phyloP scores from a whole-genome alignment of 2,113 vertebrate species.

The Euleptes europaea region DNA sequence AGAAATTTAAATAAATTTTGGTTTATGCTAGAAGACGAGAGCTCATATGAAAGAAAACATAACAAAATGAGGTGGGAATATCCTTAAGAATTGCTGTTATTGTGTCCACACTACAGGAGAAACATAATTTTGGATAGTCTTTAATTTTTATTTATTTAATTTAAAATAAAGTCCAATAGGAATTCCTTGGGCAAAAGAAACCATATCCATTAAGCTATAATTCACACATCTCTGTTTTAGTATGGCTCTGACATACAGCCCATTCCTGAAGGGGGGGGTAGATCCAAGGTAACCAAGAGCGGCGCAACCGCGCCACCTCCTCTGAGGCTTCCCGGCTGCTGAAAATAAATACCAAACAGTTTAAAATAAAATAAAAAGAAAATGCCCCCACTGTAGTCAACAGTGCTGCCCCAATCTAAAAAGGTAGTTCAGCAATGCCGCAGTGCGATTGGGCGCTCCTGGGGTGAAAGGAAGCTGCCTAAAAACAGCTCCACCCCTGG shows the following conservation, averaged over 20 bases:
- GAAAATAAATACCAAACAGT: no score
- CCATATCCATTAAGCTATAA: not conserved
- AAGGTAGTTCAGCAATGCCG: no score
- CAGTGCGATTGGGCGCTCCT: no score
- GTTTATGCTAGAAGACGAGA: conserved; percentile 26
- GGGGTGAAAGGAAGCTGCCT: no score
- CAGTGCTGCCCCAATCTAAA: no score
- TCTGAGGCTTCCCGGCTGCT: no score
- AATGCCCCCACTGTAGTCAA: no score
- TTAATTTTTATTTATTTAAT: not conserved
- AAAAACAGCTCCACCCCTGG: no score
- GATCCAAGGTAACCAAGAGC: no score
- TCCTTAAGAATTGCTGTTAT: conserved; percentile 25
- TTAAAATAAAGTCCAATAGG: not conserved
- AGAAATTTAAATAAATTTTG: conserved; percentile 44
- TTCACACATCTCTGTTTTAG: not conserved
- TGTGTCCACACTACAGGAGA: fast-evolving
- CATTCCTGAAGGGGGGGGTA: no score
- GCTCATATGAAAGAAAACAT: not conserved
- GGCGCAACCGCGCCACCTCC: no score
- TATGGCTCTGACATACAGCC: not conserved
- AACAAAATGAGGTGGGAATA: not conserved
- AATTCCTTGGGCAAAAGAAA: not conserved
- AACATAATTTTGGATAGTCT: conserved; percentile 6
- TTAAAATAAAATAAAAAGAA: no score